These are phyloP conservation scores for Cherax quadricarinatus DNA, from an alignment of 1,140 invertebrate genomes.

Conservation along the genomic window DNA sequence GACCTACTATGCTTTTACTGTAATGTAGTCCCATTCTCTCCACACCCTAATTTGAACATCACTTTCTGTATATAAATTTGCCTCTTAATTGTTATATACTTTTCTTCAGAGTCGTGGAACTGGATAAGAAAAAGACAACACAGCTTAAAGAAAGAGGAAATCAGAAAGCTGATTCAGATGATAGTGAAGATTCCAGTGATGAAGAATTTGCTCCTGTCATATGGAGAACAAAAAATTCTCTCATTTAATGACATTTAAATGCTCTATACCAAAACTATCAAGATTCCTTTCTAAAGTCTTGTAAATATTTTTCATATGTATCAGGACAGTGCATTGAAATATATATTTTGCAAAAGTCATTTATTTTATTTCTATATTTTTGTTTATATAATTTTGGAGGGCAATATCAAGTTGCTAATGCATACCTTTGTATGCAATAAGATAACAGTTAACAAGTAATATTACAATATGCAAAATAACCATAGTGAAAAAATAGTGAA, in stretches of 20 bases:
- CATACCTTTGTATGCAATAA: too few species aligned
- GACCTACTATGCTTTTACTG: too few species aligned
- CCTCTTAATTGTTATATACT: not conserved
- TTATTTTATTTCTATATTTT: not conserved
- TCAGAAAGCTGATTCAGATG: slow-evolving; percentile 19
- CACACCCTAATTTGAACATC: too few species aligned
- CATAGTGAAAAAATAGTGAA: too few species aligned
- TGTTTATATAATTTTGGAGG: not conserved
- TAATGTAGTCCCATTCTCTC: too few species aligned
- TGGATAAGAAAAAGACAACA: slow-evolving; percentile 56
- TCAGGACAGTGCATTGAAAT: not conserved
- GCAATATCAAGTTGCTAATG: not conserved
- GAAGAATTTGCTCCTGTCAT: slow-evolving; percentile 69
- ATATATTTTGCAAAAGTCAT: not conserved
- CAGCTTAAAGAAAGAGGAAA: slow-evolving; percentile 44
- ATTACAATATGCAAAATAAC: too few species aligned
- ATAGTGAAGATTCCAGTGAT: slow-evolving; percentile 64
- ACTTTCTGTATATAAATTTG: too few species aligned
- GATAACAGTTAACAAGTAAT: too few species aligned
- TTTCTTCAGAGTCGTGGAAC: slow-evolving; percentile 53
- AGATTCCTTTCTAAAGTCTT: not conserved
- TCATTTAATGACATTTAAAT: slow-evolving; percentile 33
- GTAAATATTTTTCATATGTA: not conserved
- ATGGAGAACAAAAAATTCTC: slow-evolving; percentile 71
- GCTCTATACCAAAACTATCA: not conserved